Evolutionary conservation across 2,113 vertebrate species (phyloP).

Genomic region (Chauna torquata): DNA sequence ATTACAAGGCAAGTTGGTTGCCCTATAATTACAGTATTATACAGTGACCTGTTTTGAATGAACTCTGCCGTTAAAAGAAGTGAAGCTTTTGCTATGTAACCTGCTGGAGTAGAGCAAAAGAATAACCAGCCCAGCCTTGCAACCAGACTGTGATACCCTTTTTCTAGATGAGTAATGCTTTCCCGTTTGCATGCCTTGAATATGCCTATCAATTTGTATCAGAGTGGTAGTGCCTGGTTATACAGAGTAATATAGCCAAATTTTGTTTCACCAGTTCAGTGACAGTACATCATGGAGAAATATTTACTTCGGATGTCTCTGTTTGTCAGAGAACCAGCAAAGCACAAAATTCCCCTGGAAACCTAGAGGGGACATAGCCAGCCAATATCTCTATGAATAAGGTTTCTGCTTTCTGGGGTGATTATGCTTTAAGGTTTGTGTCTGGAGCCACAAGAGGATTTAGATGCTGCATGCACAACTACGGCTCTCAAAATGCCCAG

Average conservation of each 20-base stretch:
- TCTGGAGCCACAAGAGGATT: not conserved
- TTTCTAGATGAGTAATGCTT: not conserved
- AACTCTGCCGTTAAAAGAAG: not conserved
- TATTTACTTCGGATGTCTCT: not conserved
- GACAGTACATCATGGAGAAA: not conserved
- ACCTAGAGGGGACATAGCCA: not conserved
- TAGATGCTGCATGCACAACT: not conserved
- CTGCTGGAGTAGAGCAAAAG: not conserved
- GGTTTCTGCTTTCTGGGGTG: not conserved
- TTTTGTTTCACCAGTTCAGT: not conserved
- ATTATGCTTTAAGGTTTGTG: not conserved
- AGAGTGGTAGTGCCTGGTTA: not conserved
- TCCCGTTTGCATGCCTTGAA: not conserved
- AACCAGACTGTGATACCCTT: not conserved
- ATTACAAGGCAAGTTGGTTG: not conserved
- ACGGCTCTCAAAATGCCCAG: not conserved
- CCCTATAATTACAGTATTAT: not conserved
- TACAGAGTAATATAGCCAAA: not conserved
- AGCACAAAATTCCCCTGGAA: not conserved
- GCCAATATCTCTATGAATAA: not conserved
- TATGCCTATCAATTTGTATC: not conserved
- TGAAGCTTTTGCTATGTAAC: not conserved
- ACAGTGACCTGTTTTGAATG: not conserved
- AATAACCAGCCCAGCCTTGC: not conserved
- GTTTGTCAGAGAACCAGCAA: not conserved